Base-by-base conservation (phyloP, 2,113 vertebrate genomes). In the Spea bombifrons region DNA sequence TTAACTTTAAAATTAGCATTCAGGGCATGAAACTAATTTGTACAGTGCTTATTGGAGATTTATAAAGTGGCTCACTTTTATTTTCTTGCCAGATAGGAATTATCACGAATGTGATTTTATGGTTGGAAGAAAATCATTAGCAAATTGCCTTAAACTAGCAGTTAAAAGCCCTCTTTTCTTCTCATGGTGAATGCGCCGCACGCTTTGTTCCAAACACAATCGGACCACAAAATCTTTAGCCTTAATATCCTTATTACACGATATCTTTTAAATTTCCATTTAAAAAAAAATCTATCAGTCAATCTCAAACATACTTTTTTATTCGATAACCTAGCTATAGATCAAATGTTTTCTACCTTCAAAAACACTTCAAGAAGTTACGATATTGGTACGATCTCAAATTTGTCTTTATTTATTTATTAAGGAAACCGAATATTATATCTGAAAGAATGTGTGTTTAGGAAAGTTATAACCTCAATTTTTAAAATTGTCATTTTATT, bases 101-200 rank as follows among this genome's bases (percentile, higher is more conserved):
- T 53, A 75, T 75, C 17, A 53, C 5, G 13, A 55, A 75, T 45
- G 50, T 48, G 30, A 75, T 75, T 75, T 75, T 75, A 75, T 53
- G 49, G 74, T 46, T 46, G 74, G 64, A 67, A 45, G 74, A 75
- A 75, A 75, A 75, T 75, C 74, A 75, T 75, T 75, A 75, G 43
- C 74, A 75, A 75, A 75, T 67, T 66, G 64, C 74, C 64, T 55
- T 55, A 66, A 75, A 75, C 63, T 75, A 55, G 63, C 63, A 66
- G 63, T 67, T 75, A 66, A 75, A 66, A 55, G 64, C 74, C 46
- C 17, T 49, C 44, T 75, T 5, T 55, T 66, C 44, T 8, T 61
- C 49, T 46, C 44, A 15, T 55, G 50, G 64, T 50, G 47, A 75
- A 75, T 75, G 66, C 55, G 46, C 61, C 0, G 71, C 46, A 73